A percentile compares a stretch with the other conserved stretches of the same genome.
Conservation (phyloP, 1,140 invertebrate species). For the Penaeus indicus region DNA sequence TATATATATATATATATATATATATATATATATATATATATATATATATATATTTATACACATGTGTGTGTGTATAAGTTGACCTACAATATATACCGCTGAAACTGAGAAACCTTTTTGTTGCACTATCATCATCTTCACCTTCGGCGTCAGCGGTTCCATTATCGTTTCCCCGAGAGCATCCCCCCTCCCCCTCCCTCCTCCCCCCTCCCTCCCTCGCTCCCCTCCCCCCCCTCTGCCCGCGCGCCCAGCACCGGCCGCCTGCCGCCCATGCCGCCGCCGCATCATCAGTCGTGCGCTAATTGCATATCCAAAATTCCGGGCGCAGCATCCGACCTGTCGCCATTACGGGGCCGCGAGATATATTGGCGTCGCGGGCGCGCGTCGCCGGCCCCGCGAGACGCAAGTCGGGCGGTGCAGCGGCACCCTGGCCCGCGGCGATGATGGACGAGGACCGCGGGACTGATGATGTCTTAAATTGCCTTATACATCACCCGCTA, state of each 20-base stretch:
- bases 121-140: not conserved
- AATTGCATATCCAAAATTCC: too few species aligned
- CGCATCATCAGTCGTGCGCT: too few species aligned
- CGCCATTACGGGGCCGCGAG: too few species aligned
- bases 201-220: not conserved
- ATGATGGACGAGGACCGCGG: too few species aligned
- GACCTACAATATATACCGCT: too few species aligned
- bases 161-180: not conserved
- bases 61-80: not conserved
- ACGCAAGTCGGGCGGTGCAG: not conserved
- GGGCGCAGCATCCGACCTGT: too few species aligned
- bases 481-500: too few species aligned
- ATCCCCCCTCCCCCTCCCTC: not conserved
- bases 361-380: not conserved
- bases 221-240: not conserved
- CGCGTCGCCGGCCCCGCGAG: constrained; percentile 4
- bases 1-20: not conserved
- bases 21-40: not conserved
- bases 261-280: too few species aligned
- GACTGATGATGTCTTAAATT: too few species aligned
- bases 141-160: not conserved
- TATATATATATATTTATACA: constrained; percentile 29
- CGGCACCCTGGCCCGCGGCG: too few species aligned
- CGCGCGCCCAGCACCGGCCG: too few species aligned
- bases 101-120: not conserved